These are phyloP conservation scores for Aradophagus sp. DNA, from an alignment of 1,140 invertebrate species.

Conservation along the genomic window DNA sequence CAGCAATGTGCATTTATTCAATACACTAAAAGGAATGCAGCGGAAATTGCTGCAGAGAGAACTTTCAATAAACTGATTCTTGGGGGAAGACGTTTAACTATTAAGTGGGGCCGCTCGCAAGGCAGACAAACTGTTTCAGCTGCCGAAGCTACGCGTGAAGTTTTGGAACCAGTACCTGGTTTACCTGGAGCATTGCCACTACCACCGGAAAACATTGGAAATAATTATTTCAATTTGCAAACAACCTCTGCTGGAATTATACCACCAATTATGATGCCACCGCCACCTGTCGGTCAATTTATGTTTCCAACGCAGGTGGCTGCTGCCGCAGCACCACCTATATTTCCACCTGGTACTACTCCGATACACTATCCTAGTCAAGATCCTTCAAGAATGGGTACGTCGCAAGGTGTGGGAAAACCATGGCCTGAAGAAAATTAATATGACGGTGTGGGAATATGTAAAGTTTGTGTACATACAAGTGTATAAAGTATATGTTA, in stretches of 20 bases:
- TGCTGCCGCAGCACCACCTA: slow-evolving; percentile 67
- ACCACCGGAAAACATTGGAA: slow-evolving; percentile 79
- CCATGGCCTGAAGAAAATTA: slow-evolving; percentile 71
- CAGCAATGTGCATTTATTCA: slow-evolving; percentile 99
- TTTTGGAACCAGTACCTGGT: slow-evolving; percentile 91
- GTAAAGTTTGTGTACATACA: too few relatives aligned
- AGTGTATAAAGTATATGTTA: too few relatives aligned
- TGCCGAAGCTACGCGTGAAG: slow-evolving; percentile 72
- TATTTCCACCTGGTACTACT: slow-evolving; percentile 75
- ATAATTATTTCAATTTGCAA: slow-evolving; percentile 79
- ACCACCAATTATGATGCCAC: slow-evolving; percentile 76
- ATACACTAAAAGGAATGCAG: slow-evolving; percentile 91
- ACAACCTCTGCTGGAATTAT: slow-evolving; percentile 75
- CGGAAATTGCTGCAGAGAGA: slow-evolving; percentile 95
- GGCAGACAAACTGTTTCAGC: slow-evolving; percentile 77
- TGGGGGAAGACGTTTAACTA: slow-evolving; percentile 89
- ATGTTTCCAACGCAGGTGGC: slow-evolving; percentile 76
- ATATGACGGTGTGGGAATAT: too few relatives aligned
- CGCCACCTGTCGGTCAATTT: slow-evolving; percentile 73
- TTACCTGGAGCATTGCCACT: slow-evolving; percentile 86
- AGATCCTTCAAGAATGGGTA: slow-evolving; percentile 92
- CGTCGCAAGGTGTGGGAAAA: slow-evolving; percentile 76
- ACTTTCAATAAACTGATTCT: slow-evolving; percentile 97
- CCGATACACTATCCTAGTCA: slow-evolving; percentile 94
- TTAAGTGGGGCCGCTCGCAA: slow-evolving; percentile 97